Percentiles rank a stretch among this genome's conserved stretches.
Evolutionary conservation across 2,888 invertebrate genomes (phyloP).

Genomic region (Nasonia oneida): DNA sequence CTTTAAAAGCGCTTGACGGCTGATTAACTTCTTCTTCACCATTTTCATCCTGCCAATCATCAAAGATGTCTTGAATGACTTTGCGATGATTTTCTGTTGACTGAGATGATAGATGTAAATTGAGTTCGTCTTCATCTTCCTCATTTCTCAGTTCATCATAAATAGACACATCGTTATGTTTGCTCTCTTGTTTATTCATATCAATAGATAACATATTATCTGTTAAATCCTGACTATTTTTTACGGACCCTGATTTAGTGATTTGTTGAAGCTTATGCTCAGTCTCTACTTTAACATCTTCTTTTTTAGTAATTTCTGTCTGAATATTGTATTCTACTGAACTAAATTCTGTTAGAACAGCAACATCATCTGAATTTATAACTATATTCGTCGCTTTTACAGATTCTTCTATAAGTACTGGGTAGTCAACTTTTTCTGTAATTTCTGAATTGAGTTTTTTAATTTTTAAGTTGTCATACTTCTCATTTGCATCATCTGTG

Average conservation of each 20-base stretch:
- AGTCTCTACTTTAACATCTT: not conserved
- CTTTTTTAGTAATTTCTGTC: slow-evolving; percentile 7
- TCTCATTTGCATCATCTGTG: not conserved
- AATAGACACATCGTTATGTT: slow-evolving; percentile 17
- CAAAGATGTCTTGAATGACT: slow-evolving; percentile 77
- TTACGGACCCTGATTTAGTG: not conserved
- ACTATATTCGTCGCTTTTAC: slow-evolving; percentile 35
- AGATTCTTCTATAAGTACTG: slow-evolving; percentile 27
- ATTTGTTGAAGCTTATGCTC: not conserved
- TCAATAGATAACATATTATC: not conserved
- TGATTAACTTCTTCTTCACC: slow-evolving; percentile 70
- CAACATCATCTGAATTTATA: slow-evolving; percentile 57
- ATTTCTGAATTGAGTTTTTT: not conserved
- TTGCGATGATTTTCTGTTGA: slow-evolving; percentile 69
- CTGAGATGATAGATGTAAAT: slow-evolving; percentile 53
- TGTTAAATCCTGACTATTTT: not conserved
- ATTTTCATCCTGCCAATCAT: slow-evolving; percentile 77
- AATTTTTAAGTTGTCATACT: not conserved
- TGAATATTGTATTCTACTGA: slow-evolving; percentile 45
- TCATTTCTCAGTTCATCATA: slow-evolving; percentile 19
- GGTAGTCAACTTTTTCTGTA: slow-evolving; percentile 17
- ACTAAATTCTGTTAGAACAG: slow-evolving; percentile 58
- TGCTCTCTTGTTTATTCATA: not conserved
- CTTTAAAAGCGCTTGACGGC: slow-evolving; percentile 57
- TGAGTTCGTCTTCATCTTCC: slow-evolving; percentile 45